Base-by-base conservation (phyloP, 2,113 vertebrate genomes). In the Oriolus oriolus region DNA sequence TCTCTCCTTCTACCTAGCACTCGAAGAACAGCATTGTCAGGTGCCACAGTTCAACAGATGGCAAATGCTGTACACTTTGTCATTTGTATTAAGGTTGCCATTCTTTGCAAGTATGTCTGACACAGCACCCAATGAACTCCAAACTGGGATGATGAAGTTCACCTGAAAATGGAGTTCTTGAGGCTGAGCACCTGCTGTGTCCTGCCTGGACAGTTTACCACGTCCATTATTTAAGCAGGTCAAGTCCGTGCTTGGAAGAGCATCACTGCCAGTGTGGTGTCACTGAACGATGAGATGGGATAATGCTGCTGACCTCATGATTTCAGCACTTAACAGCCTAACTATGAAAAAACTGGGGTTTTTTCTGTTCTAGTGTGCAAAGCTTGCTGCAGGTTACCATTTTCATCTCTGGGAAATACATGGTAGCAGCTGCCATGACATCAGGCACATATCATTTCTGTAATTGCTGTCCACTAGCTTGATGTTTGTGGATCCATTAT, bases 291-390 rank as follows among this genome's bases (percentile, higher is more conserved):
- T 47, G 44, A 75, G 39, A 33, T 35, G 18, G n/a, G 22, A 6
- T 91, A 19, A 17, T 33, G 41, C 49, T 90, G 71, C 83, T 76
- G 45, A 13, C 20, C 12, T 81, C 23, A 26, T 17, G 9, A 33
- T 39, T 69, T 90, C n/a, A 42, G 59, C 0, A 0, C 9, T 83
- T 26, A 14, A 2, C 9, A 5, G n/a, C 10, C 9, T 70, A 84
- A 45, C 59, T 7, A 23, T 7, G 4, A 18, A 50, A 37, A 56
- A 68, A 50, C 15, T 1, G 2, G 2, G 1, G 1, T 1, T 0
- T 39, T 84, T 87, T 79, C 13, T 13, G 1, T 65, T 27, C 13
- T 68, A 16, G 4, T 63, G 7, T 80, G 42, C 31, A 69, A n/a
- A 65, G 23, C 53, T 80, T 89, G 26, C 33, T 17, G 2, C 26